Evolutionary conservation across 1,140 invertebrate species (phyloP).

Genomic region (Aphaenogaster floridana): DNA sequence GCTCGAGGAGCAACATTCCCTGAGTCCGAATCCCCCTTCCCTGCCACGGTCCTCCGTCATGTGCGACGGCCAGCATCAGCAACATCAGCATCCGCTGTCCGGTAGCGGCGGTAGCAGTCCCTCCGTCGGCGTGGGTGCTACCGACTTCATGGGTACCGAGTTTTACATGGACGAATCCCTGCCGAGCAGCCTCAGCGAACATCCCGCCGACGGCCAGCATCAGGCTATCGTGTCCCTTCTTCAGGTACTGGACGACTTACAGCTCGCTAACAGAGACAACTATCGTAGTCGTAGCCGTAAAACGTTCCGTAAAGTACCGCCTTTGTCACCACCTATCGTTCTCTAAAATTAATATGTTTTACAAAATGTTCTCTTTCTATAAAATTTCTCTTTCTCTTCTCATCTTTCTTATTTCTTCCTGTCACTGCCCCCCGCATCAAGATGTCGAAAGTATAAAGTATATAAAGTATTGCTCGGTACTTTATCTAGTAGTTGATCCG

Average conservation of each 20-base stretch:
- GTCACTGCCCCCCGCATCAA: neutral
- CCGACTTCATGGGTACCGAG: slow-evolving; percentile 92
- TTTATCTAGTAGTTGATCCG: slow-evolving; percentile 28
- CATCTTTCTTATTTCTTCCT: neutral
- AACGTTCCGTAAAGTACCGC: slow-evolving; percentile 77
- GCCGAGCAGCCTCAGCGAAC: slow-evolving; percentile 90
- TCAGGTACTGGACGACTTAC: slow-evolving; percentile 87
- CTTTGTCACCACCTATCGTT: slow-evolving; percentile 41
- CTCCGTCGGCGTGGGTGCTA: slow-evolving; percentile 79
- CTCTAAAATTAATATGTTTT: neutral
- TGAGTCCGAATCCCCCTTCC: slow-evolving; percentile 70
- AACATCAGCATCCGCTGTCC: slow-evolving; percentile 73
- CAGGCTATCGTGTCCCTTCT: slow-evolving; percentile 90
- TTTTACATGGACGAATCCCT: slow-evolving; percentile 95
- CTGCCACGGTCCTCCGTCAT: slow-evolving; percentile 76
- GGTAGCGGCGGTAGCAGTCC: slow-evolving; percentile 83
- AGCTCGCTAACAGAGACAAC: slow-evolving; percentile 81
- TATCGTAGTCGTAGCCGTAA: slow-evolving; percentile 82
- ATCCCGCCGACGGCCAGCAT: slow-evolving; percentile 88
- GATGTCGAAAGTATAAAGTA: neutral
- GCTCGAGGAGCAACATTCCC: slow-evolving; percentile 80
- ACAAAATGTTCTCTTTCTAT: slow-evolving; percentile 24
- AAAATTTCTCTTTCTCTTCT: neutral
- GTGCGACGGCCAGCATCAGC: slow-evolving; percentile 81
- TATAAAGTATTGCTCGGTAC: neutral